phyloP scores from a whole-genome alignment of 2,888 invertebrate genomes.

The Lottia scabra region DNA sequence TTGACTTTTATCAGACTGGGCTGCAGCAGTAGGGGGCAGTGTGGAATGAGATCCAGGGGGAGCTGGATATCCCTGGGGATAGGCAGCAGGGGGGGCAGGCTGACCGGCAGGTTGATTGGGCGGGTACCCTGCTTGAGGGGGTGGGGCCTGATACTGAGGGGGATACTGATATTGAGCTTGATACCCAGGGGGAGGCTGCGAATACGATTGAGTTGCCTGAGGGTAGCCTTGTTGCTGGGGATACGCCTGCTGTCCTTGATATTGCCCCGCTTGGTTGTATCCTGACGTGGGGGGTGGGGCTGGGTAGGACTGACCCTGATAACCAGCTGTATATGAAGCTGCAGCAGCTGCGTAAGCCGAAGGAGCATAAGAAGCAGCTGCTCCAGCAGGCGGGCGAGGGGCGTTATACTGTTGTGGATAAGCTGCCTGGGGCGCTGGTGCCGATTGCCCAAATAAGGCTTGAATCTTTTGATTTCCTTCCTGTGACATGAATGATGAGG shows the following conservation, averaged over 20 bases:
- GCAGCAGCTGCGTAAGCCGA: not conserved
- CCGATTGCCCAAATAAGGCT: conserved; percentile 52
- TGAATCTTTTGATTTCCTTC: conserved; percentile 65
- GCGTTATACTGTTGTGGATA: conserved; percentile 8
- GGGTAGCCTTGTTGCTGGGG: conserved; percentile 8
- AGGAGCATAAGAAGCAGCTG: conserved; percentile 14
- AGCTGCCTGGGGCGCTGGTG: conserved; percentile 20
- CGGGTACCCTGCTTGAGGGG: conserved; percentile 20
- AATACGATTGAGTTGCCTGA: conserved; percentile 14
- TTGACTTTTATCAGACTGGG: conserved; percentile 23
- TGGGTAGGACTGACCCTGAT: conserved; percentile 25
- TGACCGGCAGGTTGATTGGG: conserved; percentile 22
- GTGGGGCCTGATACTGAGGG: conserved; percentile 22
- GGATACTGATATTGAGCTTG: conserved; percentile 11
- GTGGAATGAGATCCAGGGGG: conserved; percentile 26
- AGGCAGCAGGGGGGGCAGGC: conserved; percentile 5
- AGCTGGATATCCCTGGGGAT: conserved; percentile 22
- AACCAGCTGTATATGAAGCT: conserved; percentile 10
- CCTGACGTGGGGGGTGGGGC: conserved; percentile 22
- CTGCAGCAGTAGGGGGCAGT: conserved; percentile 16
- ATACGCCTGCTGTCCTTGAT: conserved; percentile 9
- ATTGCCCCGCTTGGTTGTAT: conserved; percentile 20
- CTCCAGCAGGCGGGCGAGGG: conserved; percentile 13
- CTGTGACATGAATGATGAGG: conserved; percentile 64
- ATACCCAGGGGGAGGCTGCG: conserved; percentile 2